Percentiles rank a stretch among this genome's conserved stretches.
phyloP scores from a whole-genome alignment of 2,888 invertebrate genomes.

The Tetrapedia diversipes region DNA sequence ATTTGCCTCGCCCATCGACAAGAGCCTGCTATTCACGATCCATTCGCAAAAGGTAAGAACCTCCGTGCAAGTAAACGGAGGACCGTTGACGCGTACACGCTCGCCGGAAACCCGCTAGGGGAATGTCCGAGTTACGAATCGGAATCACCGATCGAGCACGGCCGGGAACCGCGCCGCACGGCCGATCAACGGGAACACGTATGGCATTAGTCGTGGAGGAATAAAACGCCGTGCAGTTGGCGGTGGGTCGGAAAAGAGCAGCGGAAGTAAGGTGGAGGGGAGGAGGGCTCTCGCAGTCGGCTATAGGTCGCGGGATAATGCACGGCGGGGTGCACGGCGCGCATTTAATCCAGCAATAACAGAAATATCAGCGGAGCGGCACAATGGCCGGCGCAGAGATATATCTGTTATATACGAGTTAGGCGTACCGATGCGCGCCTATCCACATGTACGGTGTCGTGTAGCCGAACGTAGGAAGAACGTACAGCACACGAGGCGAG shows the following conservation, averaged over 20 bases:
- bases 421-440: constrained; percentile 56
- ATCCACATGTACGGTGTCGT: constrained; percentile 50
- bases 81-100: constrained; percentile 5
- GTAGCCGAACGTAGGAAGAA: constrained; percentile 49
- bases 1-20: too few relatives aligned
- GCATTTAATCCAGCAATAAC: constrained; percentile 78
- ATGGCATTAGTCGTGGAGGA: constrained; percentile 28
- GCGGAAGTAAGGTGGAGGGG: neutral
- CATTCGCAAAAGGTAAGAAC: too few relatives aligned
- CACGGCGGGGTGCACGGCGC: constrained; percentile 69
- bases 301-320: constrained; percentile 66
- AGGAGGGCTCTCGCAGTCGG: constrained; percentile 32
- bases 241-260: neutral
- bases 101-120: constrained; percentile 15
- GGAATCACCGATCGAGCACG: neutral
- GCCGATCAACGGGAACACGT: constrained; percentile 35
- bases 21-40: too few relatives aligned
- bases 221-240: neutral
- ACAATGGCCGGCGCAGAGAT: constrained; percentile 73
- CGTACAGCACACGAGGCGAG: constrained; percentile 39
- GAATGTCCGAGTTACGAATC: constrained; percentile 8
- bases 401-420: constrained; percentile 70
- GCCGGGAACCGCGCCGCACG: neutral
- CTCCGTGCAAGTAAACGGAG: constrained; percentile 1
- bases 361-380: constrained; percentile 75